Base-by-base conservation (phyloP, 2,888 invertebrate genomes). In the Heliconius erato region DNA sequence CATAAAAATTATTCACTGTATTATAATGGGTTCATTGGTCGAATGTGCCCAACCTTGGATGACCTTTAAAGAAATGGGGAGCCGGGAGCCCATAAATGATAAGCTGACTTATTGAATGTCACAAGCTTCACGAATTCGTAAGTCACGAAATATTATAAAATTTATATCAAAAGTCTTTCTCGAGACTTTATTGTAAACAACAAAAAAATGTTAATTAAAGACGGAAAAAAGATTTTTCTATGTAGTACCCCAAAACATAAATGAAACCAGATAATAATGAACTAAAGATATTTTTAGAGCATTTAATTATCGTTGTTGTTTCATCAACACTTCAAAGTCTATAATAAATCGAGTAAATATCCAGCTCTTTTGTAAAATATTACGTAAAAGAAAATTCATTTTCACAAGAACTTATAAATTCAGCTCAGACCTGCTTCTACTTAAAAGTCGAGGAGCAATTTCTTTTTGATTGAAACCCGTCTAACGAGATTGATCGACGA, bases 401-500 rank as follows among this genome's bases (percentile, higher is more conserved):
- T 54, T 69, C 77, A 32, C 76, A 71, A 77, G 32, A 63, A 63
- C 49, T 81, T 81, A 63, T 59, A 54, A 59, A 83, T 78, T 80
- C 80, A 77, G 54, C 67, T 59, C 40, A 71, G 67, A 40, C 77
- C 59, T 67, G 28, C 35, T 40, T 40, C 76, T 63, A 76, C 59
- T 63, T 76, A 76, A 63, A 76, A 76, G 63, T 76, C 63, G 63
- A 40, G 40, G 35, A 63, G 76, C 63, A 76, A 76, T 76, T 76
- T 76, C 63, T 76, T 76, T 76, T 76, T 76, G 76, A 76, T 76
- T 76, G 67, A 78, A 80, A 69, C 79, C 72, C 77, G 82, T 74
- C 81, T 74, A 71, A 81, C 59, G 63, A 81, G 79, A 83, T 79
- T 54, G 71, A 83, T 82, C 71, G 59, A 72, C 65, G 44, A 78